Conservation (phyloP, 2,797 vertebrate genomes). For the Propithecus perrieri region DNA sequence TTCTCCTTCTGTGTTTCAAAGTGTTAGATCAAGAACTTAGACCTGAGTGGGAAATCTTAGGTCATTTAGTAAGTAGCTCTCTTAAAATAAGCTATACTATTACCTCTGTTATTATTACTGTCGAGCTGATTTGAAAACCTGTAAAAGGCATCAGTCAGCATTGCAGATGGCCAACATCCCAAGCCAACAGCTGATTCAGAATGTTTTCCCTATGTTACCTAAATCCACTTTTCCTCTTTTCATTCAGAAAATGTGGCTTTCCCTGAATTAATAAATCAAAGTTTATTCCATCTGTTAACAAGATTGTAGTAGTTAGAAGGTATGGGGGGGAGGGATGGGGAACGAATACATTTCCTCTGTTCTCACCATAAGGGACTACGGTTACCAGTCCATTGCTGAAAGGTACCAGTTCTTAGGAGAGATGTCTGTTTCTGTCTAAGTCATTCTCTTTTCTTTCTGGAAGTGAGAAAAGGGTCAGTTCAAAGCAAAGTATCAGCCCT, state of each 20-base stretch:
- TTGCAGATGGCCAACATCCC: not conserved
- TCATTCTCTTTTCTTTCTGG: not conserved
- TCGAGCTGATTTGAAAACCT: constrained; percentile 13
- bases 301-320: not conserved
- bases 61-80: not conserved
- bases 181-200: not conserved
- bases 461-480: not conserved
- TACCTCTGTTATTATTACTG: not conserved
- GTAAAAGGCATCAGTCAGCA: not conserved
- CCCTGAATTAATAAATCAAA: constrained; percentile 42
- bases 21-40: constrained; percentile 6
- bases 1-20: constrained; percentile 24
- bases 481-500: not conserved
- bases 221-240: constrained; percentile 23
- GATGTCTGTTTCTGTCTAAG: not conserved
- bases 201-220: not conserved
- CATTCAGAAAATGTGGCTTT: not conserved
- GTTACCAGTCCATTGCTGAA: not conserved
- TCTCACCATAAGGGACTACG: not conserved
- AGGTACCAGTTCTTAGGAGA: not conserved
- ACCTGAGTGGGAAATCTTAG: not conserved
- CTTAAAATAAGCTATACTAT: not conserved
- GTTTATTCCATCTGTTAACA: constrained; percentile 46
- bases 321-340: not conserved
- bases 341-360: not conserved